Evolutionary conservation across 2,113 vertebrate genomes (phyloP).

Genomic region (Polyodon spathula): DNA sequence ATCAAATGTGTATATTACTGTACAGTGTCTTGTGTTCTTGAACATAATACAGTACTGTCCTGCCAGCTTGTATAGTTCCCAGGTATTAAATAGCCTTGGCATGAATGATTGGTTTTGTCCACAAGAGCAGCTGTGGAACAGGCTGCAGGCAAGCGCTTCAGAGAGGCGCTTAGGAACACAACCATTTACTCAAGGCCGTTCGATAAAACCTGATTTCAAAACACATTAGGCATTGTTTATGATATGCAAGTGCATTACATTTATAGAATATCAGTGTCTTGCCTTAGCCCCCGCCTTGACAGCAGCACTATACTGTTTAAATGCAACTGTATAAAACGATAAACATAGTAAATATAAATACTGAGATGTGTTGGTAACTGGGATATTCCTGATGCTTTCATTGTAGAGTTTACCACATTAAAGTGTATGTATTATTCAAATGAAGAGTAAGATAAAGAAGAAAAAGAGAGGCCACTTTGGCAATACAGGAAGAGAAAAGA

Average conservation of each 20-base stretch:
- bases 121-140: neutral
- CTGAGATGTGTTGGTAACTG: neutral
- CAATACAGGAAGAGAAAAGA: no score
- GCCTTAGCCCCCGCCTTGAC: neutral
- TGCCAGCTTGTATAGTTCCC: neutral
- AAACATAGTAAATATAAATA: neutral
- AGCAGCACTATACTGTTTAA: neutral
- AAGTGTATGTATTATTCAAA: no score
- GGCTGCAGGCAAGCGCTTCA: neutral
- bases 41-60: neutral
- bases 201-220: neutral
- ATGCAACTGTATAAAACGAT: neutral
- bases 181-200: neutral
- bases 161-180: neutral
- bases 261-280: neutral
- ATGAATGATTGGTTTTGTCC: constrained; percentile 1
- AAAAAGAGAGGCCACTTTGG: no score
- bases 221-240: neutral
- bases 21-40: neutral
- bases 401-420: no score
- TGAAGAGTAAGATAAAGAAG: no score
- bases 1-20: neutral
- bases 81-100: neutral
- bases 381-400: neutral
- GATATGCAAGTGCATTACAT: neutral